Evolutionary conservation across 1,140 invertebrate genomes (phyloP), one percentile per base, ranked within the genome.

Genomic region (Cydia splendana): DNA sequence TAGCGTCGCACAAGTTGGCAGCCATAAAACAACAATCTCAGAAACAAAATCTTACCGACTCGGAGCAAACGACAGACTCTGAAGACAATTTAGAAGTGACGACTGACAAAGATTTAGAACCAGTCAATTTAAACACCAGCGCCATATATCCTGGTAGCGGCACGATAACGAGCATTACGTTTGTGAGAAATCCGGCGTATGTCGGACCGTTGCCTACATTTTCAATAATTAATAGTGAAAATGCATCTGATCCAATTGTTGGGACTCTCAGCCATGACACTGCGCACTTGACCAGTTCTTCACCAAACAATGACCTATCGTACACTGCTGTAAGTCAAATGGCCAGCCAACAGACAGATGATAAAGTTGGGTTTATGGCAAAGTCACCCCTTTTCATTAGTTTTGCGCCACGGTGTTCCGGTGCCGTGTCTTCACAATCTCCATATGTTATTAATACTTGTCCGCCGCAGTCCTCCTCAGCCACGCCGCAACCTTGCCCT

Each of bases 21-120:
- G 67, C 67, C 2, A 18, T 38, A 71, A 34, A 71, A 71, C 67
- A 45, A 38, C 67, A 71, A 38, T 71, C 30, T 18, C 67, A 71
- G 28, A 71, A 71, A 45, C 28, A 34, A 18, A 71, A 38, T 38
- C 12, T 69, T 6, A 71, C 34, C 34, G 9, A 38, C 7, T n/a
- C 34, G 7, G 67, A 71, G 6, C 57, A 62, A 71, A 71, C 34
- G n/a, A 18, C 34, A 18, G 67, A 38, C 7, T 38, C 67, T 0
- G 30, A 38, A 71, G n/a, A 38, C 20, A 71, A 38, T 38, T 18
- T 42, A 38, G 9, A 45, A 38, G 30, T 38, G n/a, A 38, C 34
- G 15, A 45, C 28, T 18, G 34, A 38, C 34, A 38, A 34, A 38
- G 7, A 42, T 71, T 71, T 38, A 28, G n/a, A 71, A 18, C 28